Conservation (phyloP, 2,888 invertebrate species). For the Clanis bilineata region DNA sequence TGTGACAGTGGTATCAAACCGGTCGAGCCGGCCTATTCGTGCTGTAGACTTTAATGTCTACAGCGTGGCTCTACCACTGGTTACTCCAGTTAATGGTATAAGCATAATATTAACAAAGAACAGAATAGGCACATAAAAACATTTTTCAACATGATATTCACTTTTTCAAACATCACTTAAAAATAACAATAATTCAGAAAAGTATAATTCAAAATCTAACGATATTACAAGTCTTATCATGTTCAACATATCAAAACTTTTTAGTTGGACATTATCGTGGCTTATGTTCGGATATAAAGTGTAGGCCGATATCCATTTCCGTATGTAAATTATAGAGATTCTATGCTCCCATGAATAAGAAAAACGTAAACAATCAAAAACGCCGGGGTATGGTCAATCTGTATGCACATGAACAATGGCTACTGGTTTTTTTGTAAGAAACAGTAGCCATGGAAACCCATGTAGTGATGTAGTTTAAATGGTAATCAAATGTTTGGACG, state of each 20-base stretch:
- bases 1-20: no score
- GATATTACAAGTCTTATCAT: not conserved
- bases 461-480: conserved; percentile 48
- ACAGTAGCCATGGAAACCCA: conserved; percentile 55
- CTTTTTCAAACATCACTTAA: no score
- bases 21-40: no score
- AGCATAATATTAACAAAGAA: no score
- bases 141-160: no score
- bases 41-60: no score
- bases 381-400: conserved; percentile 36
- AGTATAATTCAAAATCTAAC: not conserved
- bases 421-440: conserved; percentile 43
- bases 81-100: no score
- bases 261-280: conserved; percentile 5
- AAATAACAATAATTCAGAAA: no score
- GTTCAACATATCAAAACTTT: conserved; percentile 12
- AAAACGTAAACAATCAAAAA: conserved; percentile 19
- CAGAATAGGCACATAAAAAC: no score
- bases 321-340: conserved; percentile 16
- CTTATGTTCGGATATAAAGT: conserved; percentile 4
- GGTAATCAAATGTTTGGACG: conserved; percentile 44
- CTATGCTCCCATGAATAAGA: conserved; percentile 21
- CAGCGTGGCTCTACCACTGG: no score
- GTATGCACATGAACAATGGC: conserved; percentile 41
- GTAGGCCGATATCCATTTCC: conserved; percentile 15